phyloP scores from a whole-genome alignment of 1,140 invertebrate species.

The Zaprionus camerounensis region DNA sequence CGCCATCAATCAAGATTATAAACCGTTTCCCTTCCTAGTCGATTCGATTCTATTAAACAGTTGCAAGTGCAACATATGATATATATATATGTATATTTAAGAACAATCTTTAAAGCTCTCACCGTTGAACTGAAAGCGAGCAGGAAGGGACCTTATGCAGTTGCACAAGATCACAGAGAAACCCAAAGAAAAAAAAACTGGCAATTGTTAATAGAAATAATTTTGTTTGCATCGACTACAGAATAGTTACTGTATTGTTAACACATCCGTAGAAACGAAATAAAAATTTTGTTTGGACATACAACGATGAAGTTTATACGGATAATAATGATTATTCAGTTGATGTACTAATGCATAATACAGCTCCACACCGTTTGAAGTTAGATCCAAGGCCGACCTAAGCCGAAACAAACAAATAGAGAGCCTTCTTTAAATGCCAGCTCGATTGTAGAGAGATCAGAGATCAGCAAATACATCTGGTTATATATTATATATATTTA shows the following conservation, averaged over 20 bases:
- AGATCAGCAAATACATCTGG: not conserved
- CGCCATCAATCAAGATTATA: not conserved
- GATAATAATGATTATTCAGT: constrained; percentile 33
- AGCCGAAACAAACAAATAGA: not conserved
- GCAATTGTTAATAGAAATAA: constrained; percentile 60
- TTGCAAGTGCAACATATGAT: not conserved
- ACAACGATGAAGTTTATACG: constrained; percentile 61
- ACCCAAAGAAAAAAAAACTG: constrained; percentile 4
- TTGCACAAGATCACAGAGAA: constrained; percentile 3
- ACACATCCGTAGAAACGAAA: constrained; percentile 64
- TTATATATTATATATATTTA: not conserved
- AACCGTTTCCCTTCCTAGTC: not conserved
- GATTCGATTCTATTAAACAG: not conserved
- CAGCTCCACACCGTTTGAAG: not conserved
- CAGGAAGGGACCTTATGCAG: not conserved
- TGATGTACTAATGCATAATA: not conserved
- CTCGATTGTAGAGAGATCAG: not conserved
- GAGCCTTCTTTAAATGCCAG: not conserved
- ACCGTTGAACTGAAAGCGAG: not conserved
- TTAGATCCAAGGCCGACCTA: constrained; percentile 23
- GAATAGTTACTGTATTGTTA: constrained; percentile 45
- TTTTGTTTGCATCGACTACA: constrained; percentile 63
- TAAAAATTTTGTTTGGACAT: constrained; percentile 63
- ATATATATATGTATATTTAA: too few species aligned
- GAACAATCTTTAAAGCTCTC: not conserved